phyloP scores from a whole-genome alignment of 1,140 invertebrate species.

The Calosoma granatense region DNA sequence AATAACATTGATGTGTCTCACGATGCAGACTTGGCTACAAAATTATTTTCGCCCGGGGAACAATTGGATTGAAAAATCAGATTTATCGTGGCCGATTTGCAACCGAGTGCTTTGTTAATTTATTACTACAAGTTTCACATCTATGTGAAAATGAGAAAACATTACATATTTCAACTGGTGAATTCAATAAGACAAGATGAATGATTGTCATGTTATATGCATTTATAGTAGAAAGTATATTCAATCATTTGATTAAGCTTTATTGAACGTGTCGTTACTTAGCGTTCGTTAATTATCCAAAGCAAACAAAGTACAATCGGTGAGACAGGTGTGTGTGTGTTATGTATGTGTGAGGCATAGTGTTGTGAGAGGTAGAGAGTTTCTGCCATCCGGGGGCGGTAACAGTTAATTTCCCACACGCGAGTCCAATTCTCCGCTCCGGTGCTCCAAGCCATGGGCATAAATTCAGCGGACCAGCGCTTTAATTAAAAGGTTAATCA shows the following conservation, averaged over 20 bases:
- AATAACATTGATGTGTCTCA: no score
- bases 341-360: not conserved
- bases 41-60: not conserved
- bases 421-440: not conserved
- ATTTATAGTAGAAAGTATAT: no score
- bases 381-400: not conserved
- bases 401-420: not conserved
- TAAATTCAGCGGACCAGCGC: not conserved
- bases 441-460: not conserved
- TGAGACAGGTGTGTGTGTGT: not conserved
- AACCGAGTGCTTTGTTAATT: not conserved
- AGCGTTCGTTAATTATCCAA: not conserved
- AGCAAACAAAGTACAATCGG: not conserved
- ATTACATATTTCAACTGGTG: no score
- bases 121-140: slow-evolving; percentile 1
- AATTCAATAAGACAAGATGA: no score
- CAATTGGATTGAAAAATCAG: slow-evolving; percentile 2
- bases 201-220: no score
- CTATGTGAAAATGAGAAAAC: no score
- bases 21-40: not conserved
- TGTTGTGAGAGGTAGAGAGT: not conserved
- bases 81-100: not conserved
- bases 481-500: not conserved
- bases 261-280: no score
- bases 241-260: no score